Evolutionary conservation across 2,113 vertebrate species (phyloP).

Genomic region (Xenopus laevis): DNA sequence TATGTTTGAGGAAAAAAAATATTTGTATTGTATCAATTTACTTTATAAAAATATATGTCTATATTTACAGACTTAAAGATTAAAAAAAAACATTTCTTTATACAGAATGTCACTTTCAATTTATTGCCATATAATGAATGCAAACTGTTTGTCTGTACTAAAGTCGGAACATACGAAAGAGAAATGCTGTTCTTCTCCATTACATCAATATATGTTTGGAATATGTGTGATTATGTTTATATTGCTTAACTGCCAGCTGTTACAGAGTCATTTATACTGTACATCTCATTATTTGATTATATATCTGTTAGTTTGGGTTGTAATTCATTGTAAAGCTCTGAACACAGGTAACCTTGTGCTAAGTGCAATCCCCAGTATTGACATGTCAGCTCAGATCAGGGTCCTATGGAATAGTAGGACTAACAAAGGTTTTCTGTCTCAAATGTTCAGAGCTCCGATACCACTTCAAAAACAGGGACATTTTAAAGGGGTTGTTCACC

Average conservation of each 20-base stretch:
- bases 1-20: constrained; percentile 67
- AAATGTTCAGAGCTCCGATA: too few species aligned
- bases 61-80: constrained; percentile 60
- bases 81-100: constrained; percentile 54
- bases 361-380: too few species aligned
- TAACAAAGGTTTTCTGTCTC: too few species aligned
- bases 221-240: constrained; percentile 22
- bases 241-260: constrained; percentile 13
- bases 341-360: too few species aligned
- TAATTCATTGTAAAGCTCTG: too few species aligned
- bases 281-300: not conserved
- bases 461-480: too few species aligned
- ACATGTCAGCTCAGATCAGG: too few species aligned
- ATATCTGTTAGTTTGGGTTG: too few species aligned
- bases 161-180: not conserved
- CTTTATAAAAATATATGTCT: constrained; percentile 52
- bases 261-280: not conserved
- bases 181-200: not conserved
- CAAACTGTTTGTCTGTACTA: not conserved
- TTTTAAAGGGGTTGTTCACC: too few species aligned
- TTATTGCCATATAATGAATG: constrained; percentile 28
- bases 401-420: too few species aligned
- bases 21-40: constrained; percentile 59
- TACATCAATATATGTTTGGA: not conserved
- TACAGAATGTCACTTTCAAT: constrained; percentile 40